Evolutionary conservation across 2,888 invertebrate genomes (phyloP), one percentile per base, ranked within the genome.

Genomic region (Synanthedon myopaeformis): DNA sequence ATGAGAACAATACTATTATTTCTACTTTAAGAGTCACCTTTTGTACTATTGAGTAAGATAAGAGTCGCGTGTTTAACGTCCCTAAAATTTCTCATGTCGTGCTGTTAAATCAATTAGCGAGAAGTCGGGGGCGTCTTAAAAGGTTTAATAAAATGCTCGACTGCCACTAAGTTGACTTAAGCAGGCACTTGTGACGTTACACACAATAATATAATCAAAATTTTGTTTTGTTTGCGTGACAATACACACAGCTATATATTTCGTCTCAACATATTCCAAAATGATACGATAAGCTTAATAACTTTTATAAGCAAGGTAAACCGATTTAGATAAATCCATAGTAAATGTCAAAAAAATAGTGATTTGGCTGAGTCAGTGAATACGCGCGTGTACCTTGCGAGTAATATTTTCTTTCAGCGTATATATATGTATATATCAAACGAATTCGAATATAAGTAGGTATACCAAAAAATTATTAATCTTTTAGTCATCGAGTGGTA

Each of bases 101-200:
- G 64, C 63, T 66, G 67, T 69, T 72, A 74, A 77, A 76, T 78
- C 78, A 77, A 77, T 78, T 78, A 76, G 67, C 41, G 48, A 54
- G 62, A 63, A 19, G 57, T 60, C 54, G 61, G 61, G 69, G 66
- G 65, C 69, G 66, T 68, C 69, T 72, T 69, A 76, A 72, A 71
- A 71, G 66, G 65, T 67, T 64, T 60, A 64, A 66, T 71, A 65
- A 67, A 67, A 59, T 66, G 61, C 60, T 57, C 41, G 41, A 53
- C 50, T 45, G 12, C 42, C 13, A 53, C 49, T 42, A 53, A 51
- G 49, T 41, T 51, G 28, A 55, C 17, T 49, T 17, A 19, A 19
- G 23, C 49, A 23, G 23, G 12, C 49, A 49, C 17, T 49, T 8
- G 49, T 49, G 49, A 49, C 49, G 14, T 49, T 35, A 8, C 35